Conservation (phyloP, 2,888 invertebrate species). For the Eustalomyia histrio region DNA sequence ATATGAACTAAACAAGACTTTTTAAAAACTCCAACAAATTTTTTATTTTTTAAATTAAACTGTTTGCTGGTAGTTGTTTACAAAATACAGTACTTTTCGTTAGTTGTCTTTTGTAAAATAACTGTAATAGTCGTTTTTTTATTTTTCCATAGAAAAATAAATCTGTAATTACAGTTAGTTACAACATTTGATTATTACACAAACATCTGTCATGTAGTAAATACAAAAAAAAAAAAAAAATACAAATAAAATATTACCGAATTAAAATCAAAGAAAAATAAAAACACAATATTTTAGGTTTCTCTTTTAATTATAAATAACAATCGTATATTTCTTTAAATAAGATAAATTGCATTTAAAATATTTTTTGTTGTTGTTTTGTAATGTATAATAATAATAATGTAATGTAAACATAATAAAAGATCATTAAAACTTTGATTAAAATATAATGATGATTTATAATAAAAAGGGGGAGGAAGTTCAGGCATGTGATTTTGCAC, state of each 20-base stretch:
- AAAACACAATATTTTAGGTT: constrained; percentile 71
- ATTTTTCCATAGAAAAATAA: too few species aligned
- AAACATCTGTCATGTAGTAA: too few species aligned
- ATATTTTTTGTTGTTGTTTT: constrained; percentile 54
- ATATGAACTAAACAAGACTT: too few species aligned
- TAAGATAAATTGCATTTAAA: constrained; percentile 66
- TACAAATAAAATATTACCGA: constrained; percentile 56
- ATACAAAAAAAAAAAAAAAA: too few species aligned
- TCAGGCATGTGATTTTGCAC: constrained; percentile 69
- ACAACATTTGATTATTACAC: too few species aligned
- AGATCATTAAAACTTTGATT: constrained; percentile 59
- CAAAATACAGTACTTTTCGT: too few species aligned
- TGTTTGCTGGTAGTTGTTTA: too few species aligned
- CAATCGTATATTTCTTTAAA: constrained; percentile 78
- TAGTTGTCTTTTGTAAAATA: too few species aligned
- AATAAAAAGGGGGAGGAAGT: constrained; percentile 66
- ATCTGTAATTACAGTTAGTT: too few species aligned
- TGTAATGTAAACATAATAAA: constrained; percentile 57
- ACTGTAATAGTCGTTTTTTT: too few species aligned
- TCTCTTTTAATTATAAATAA: constrained; percentile 78
- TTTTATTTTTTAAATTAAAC: too few species aligned
- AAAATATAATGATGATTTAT: constrained; percentile 58
- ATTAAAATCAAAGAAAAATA: constrained; percentile 57
- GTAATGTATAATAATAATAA: constrained; percentile 60
- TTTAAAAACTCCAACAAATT: too few species aligned